phyloP scores from a whole-genome alignment of 1,140 invertebrate genomes.

The Drosophila punjabiensis region DNA sequence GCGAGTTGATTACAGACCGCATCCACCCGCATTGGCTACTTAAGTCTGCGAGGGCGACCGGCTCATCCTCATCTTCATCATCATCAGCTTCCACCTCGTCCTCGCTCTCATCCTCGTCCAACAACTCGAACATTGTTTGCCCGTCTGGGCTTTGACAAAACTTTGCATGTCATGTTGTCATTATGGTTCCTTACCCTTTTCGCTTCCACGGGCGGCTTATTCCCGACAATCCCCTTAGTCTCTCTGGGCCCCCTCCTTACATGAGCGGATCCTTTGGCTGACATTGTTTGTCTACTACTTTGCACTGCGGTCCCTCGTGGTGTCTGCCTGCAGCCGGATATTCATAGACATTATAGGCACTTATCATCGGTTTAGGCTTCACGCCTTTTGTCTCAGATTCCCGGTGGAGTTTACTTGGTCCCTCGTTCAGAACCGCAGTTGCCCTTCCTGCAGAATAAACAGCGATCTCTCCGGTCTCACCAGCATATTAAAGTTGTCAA shows the following conservation, averaged over 20 bases:
- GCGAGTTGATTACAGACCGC: slow-evolving; percentile 68
- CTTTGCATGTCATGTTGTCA: slow-evolving; percentile 80
- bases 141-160: slow-evolving; percentile 79
- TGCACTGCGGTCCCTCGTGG: slow-evolving; percentile 23
- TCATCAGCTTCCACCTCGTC: background rate
- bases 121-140: slow-evolving; percentile 58
- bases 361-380: slow-evolving; percentile 76
- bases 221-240: slow-evolving; percentile 11
- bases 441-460: slow-evolving; percentile 8
- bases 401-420: slow-evolving; percentile 13
- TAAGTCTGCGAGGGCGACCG: slow-evolving; percentile 45
- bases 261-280: slow-evolving; percentile 33
- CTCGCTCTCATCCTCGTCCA: slow-evolving; percentile 41
- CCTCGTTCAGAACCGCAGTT: slow-evolving; percentile 5
- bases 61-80: slow-evolving; percentile 31
- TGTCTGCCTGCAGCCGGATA: slow-evolving; percentile 52
- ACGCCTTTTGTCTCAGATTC: slow-evolving; percentile 70
- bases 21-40: slow-evolving; percentile 67
- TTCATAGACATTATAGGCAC: slow-evolving; percentile 77
- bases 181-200: slow-evolving; percentile 56
- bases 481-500: slow-evolving; percentile 24
- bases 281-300: slow-evolving; percentile 77
- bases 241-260: background rate
- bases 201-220: slow-evolving; percentile 7
- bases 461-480: slow-evolving; percentile 12